These are phyloP conservation scores for Siniperca scherzeri DNA, from an alignment of 2,797 vertebrate genomes.

Conservation along the genomic window DNA sequence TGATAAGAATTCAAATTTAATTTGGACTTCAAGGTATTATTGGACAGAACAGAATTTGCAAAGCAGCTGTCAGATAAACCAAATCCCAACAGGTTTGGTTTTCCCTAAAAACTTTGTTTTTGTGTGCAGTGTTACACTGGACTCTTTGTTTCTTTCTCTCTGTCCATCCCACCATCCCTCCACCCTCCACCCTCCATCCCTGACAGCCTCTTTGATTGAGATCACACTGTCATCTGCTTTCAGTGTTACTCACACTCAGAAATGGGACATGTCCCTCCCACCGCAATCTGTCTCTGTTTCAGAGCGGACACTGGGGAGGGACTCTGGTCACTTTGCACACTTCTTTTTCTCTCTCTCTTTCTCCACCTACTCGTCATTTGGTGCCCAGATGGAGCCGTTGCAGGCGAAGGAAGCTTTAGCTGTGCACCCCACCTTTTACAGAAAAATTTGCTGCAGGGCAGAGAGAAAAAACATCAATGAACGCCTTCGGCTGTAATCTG, in stretches of 20 bases:
- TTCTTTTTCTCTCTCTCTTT: conserved; percentile 31
- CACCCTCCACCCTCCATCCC: conserved; percentile 12
- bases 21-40: not conserved
- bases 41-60: not conserved
- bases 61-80: conserved; percentile 15
- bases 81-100: conserved; percentile 12
- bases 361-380: conserved; percentile 68
- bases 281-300: conserved; percentile 80
- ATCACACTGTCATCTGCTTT: conserved; percentile 76
- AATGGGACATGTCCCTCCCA: conserved; percentile 80
- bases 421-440: conserved; percentile 55
- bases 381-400: conserved; percentile 73
- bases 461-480: conserved; percentile 43
- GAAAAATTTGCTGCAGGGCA: conserved; percentile 54
- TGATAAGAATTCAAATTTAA: not conserved
- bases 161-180: conserved; percentile 33
- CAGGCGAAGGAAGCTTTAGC: conserved; percentile 56
- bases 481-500: conserved; percentile 24
- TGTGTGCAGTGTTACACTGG: conserved; percentile 15
- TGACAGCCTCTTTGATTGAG: conserved; percentile 65
- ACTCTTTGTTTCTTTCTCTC: conserved; percentile 15
- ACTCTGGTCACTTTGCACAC: conserved; percentile 60
- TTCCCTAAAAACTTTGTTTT: conserved; percentile 3
- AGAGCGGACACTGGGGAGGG: conserved; percentile 67
- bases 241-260: conserved; percentile 77